A percentile compares a stretch with the other conserved stretches of the same genome.
Conservation (phyloP, 2,113 vertebrate genomes). For the Dicerorhinus sumatrensis region DNA sequence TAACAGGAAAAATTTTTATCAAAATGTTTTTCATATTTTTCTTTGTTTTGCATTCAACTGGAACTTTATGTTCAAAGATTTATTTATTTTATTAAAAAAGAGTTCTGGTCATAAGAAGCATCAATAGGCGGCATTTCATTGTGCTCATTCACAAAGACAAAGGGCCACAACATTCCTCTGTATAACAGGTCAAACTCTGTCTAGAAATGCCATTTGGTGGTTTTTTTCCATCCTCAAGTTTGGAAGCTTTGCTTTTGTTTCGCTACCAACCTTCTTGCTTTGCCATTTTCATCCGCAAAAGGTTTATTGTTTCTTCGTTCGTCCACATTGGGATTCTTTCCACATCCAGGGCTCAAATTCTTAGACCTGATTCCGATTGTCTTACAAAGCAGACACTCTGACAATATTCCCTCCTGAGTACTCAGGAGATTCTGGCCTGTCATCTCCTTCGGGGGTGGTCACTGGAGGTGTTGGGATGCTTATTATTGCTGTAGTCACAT, state of each 20-base stretch:
- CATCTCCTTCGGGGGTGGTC: slow-evolving; percentile 89
- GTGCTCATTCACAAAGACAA: slow-evolving; percentile 90
- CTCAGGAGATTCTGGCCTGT: slow-evolving; percentile 89
- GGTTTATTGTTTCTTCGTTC: slow-evolving; percentile 73
- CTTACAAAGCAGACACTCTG: slow-evolving; percentile 96
- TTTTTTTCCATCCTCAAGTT: slow-evolving; percentile 69
- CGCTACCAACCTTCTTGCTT: slow-evolving; percentile 74
- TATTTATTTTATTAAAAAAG: slow-evolving; percentile 88
- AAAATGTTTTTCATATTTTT: slow-evolving; percentile 88
- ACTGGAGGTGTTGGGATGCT: slow-evolving; percentile 92
- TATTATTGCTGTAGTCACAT: slow-evolving; percentile 95
- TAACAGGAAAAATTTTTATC: slow-evolving; percentile 89
- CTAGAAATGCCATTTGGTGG: slow-evolving; percentile 87
- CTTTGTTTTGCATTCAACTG: slow-evolving; percentile 87
- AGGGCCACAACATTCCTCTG: slow-evolving; percentile 83
- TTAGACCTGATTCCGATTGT: slow-evolving; percentile 79
- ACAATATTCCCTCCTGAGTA: slow-evolving; percentile 94
- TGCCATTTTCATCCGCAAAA: slow-evolving; percentile 73
- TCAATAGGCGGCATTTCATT: slow-evolving; percentile 90
- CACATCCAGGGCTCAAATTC: slow-evolving; percentile 77
- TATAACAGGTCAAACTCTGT: slow-evolving; percentile 64
- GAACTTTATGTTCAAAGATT: slow-evolving; percentile 83
- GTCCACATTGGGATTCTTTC: slow-evolving; percentile 66
- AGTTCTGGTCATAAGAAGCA: slow-evolving; percentile 90
- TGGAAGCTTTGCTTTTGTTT: slow-evolving; percentile 78